Base-by-base conservation (phyloP, 2,113 vertebrate species). In the Spilogale gracilis region DNA sequence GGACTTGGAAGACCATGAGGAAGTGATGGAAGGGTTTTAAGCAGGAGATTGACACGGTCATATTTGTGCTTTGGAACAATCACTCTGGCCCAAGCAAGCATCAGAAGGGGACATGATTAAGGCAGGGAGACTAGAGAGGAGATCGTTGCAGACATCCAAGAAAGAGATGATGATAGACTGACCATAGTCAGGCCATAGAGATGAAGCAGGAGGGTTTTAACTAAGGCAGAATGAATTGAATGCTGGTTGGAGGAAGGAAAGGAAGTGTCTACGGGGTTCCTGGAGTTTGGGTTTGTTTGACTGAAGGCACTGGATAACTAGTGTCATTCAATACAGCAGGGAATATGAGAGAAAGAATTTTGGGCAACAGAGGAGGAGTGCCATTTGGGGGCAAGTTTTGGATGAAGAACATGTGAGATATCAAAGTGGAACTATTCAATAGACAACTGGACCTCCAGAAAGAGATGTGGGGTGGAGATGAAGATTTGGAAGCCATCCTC, bases 1-100 rank as follows among this genome's bases (percentile, higher is more conserved):
- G 92, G 95, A 79, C 82, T 74, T 93, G 89, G 89, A 67, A 50
- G 43, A n/a, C 91, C 74, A 11, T 0, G 4, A 76, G 79, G 50
- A 95, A 96, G 74, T 3, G 27, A 82, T 5, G 6, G 54, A 95
- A 95, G 91, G 50, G 32, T 90, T 90, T 93, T 92, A 85, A 80
- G 60, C 45, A 61, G 32, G 48, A 96, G 94, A 94, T 30, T 50
- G 93, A 91, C 81, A 50, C 3, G 30, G 61, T 88, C 80, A 58
- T 38, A 52, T 65, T 30, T 91, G 74, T 91, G 63, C 48, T 79
- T 78, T 43, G 82, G 69, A 76, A 91, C 2, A 21, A 73, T 65
- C 54, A 5, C 71, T 61, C 78, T 52, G 89, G 71, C 58, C 73
- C 45, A 67, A 65, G 67, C 10, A 11, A 67, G 65, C 48, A 76